phyloP scores from a whole-genome alignment of 2,113 vertebrate species.

The Aldabrachelys gigantea region DNA sequence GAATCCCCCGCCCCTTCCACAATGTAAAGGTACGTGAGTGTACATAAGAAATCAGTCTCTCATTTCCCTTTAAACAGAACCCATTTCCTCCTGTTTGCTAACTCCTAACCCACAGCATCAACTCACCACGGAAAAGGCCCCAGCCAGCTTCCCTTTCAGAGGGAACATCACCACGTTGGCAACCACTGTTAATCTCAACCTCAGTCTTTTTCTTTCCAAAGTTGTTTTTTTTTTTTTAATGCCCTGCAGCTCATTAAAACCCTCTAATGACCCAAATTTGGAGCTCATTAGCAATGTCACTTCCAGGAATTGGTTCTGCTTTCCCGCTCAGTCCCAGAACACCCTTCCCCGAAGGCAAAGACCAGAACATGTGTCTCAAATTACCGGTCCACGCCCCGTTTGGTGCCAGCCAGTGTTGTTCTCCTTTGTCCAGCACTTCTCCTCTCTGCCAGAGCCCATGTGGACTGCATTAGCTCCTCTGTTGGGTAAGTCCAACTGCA shows the following conservation, averaged over 20 bases:
- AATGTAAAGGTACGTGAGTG: background rate
- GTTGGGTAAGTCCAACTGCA: background rate
- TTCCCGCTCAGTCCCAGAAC: background rate
- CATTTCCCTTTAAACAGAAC: background rate
- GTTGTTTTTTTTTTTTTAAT: background rate
- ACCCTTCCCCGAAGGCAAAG: constrained; percentile 9
- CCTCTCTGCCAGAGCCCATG: background rate
- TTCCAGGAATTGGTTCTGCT: constrained; percentile 20
- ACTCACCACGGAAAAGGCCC: background rate
- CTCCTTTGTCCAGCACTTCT: background rate
- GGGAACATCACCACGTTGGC: background rate
- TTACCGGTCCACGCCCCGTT: background rate
- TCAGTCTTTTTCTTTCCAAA: background rate
- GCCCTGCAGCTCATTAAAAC: background rate
- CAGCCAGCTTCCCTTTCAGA: background rate
- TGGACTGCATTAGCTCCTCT: background rate
- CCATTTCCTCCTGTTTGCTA: background rate
- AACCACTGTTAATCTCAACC: background rate
- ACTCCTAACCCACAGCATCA: background rate
- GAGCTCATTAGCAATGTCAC: background rate
- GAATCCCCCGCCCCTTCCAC: background rate
- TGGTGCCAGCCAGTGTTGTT: background rate
- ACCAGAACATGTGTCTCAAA: constrained; percentile 31
- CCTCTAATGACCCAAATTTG: background rate
- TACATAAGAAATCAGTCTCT: background rate